Evolutionary conservation across 2,888 invertebrate species (phyloP).

Genomic region (Himalopsyche anomala): DNA sequence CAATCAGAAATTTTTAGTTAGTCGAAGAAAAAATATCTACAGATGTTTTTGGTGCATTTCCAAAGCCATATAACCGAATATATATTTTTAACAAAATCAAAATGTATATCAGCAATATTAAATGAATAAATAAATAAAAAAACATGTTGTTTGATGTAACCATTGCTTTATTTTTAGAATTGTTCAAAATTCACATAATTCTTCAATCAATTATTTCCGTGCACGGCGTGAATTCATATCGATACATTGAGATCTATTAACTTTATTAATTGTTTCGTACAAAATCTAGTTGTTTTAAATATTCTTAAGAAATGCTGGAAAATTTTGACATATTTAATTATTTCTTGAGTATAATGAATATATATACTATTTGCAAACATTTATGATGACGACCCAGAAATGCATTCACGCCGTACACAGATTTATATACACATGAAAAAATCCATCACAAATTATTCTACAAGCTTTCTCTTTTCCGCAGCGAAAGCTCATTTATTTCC

Average conservation of each 20-base stretch:
- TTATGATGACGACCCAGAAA: too few species aligned
- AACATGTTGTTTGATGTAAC: constrained; percentile 28
- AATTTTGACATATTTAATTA: too few species aligned
- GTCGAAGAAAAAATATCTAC: neutral
- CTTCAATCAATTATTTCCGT: neutral
- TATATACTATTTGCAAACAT: too few species aligned
- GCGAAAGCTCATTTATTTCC: neutral
- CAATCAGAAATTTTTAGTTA: neutral
- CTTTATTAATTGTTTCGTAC: too few species aligned
- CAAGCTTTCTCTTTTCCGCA: constrained; percentile 10
- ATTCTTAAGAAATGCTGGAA: too few species aligned
- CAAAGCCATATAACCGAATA: constrained; percentile 3
- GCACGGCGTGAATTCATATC: too few species aligned
- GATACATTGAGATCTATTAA: too few species aligned
- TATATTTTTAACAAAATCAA: constrained; percentile 34
- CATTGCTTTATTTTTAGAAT: constrained; percentile 32
- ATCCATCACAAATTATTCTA: constrained; percentile 26
- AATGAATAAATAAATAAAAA: neutral
- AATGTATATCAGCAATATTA: constrained; percentile 42
- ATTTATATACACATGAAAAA: constrained; percentile 24
- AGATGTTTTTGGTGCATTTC: constrained; percentile 22
- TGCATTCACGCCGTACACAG: too few species aligned
- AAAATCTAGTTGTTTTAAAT: too few species aligned
- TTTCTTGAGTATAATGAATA: too few species aligned
- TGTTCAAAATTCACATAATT: constrained; percentile 16